Evolutionary conservation across 2,888 invertebrate genomes (phyloP).

Genomic region (Ormyrus pomaceus): DNA sequence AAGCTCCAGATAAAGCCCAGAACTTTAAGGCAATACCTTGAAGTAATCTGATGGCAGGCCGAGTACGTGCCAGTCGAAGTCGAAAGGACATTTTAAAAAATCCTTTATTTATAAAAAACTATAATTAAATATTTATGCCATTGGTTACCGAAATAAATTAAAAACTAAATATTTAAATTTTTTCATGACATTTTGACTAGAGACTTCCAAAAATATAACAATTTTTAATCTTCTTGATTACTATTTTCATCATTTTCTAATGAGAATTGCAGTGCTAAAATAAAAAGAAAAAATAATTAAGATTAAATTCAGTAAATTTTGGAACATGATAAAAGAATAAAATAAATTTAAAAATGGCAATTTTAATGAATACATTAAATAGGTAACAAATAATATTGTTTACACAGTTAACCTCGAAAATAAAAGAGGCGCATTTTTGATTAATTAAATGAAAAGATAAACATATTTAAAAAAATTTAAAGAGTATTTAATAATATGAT

Average conservation of each 20-base stretch:
- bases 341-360: not conserved
- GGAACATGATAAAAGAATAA: not conserved
- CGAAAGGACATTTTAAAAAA: slow-evolving; percentile 66
- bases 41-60: slow-evolving; percentile 74
- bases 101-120: not conserved
- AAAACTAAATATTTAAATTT: not conserved
- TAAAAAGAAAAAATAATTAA: slow-evolving; percentile 11
- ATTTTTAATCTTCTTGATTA: not conserved
- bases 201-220: not conserved
- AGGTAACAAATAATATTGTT: not conserved
- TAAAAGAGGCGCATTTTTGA: no score
- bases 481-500: no score
- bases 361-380: no score
- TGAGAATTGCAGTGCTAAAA: slow-evolving; percentile 1
- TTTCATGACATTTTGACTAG: slow-evolving; percentile 8
- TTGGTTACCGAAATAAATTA: slow-evolving; percentile 9
- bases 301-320: slow-evolving; percentile 3
- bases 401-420: not conserved
- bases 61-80: slow-evolving; percentile 66
- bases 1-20: slow-evolving; percentile 87
- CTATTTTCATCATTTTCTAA: slow-evolving; percentile 9
- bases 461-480: not conserved
- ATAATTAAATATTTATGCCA: slow-evolving; percentile 7
- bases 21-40: slow-evolving; percentile 81
- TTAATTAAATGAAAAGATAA: not conserved